Base-by-base conservation (phyloP, 1,140 invertebrate genomes). In the Leptestheria dahalacensis region DNA sequence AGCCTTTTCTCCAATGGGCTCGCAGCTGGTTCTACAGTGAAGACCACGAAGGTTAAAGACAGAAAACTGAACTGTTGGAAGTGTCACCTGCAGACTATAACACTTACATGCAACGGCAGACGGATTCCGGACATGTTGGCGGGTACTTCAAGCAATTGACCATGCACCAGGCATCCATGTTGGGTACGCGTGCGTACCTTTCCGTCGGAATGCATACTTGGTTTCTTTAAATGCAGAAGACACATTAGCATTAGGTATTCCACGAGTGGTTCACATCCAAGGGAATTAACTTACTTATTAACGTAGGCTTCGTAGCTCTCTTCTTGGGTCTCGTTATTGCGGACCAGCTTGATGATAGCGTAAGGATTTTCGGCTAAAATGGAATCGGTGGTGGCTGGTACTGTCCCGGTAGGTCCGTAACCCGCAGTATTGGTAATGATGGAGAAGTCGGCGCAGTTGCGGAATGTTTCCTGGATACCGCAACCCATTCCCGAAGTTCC, bases 381-480 rank as follows among this genome's bases (percentile, higher is more conserved):
- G 55, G 21, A 57, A 50, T 41, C 49, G 48, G 20, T 46, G 23
- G 18, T 18, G 6, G 15, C 23, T 29, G 48, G 56, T n/a, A 41
- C 48, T 25, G 46, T 46, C 48, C 18, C 56, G 3, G 48, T 15
- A 15, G 58, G 58, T 26, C 49, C 51, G 48, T 51, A 60, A 60
- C 48, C 48, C 41, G 46, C 54, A 18, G 61, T 57, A 48, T 51
- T 57, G 15, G 54, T 57, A 2, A 51, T 33, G 50, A 62, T 59
- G 24, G 61, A 20, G 47, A 92, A 78, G 67, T 93, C 88, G 0
- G 88, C 89, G 67, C 89, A 92, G 67, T 91, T 91, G 48, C 85
- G 75, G 69, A 91, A 93, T 0, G 85, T 90, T 72, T 93, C 88
- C 48, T 89, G 85, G 58, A 78, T 77, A 20, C 89, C 89, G 66